Evolutionary conservation across 2,113 vertebrate species (phyloP).

Genomic region (Oreotragus oreotragus): DNA sequence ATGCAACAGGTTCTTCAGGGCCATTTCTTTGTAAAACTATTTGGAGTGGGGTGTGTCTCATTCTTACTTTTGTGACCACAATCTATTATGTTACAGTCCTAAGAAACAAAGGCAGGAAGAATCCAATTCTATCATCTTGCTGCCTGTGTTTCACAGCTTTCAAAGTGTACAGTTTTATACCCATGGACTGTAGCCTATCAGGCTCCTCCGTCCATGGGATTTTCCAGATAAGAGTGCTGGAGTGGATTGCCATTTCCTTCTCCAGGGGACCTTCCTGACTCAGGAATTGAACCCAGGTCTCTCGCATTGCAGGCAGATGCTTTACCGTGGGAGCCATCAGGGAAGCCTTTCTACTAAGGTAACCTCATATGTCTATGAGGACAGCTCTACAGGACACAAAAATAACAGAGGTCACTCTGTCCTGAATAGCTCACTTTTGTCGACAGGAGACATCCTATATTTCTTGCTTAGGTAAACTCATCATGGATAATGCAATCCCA

Average conservation of each 20-base stretch:
- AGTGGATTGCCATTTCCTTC: too few species aligned
- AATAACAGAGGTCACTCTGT: background rate
- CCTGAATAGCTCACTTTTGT: background rate
- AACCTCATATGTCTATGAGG: background rate
- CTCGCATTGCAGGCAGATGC: fast-evolving
- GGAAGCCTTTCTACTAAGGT: background rate
- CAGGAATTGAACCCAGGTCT: too few species aligned
- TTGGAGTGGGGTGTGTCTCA: background rate
- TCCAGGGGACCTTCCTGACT: too few species aligned
- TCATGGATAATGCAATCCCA: background rate
- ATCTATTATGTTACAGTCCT: background rate
- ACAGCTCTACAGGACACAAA: background rate
- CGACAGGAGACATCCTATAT: background rate
- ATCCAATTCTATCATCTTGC: background rate
- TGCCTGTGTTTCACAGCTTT: background rate
- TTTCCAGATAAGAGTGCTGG: too few species aligned
- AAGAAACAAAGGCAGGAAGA: background rate
- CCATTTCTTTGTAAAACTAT: background rate
- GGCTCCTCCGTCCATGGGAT: too few species aligned
- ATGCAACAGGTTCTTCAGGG: background rate
- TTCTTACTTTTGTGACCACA: background rate
- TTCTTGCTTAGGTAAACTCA: background rate
- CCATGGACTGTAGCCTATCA: too few species aligned
- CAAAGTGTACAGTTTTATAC: background rate
- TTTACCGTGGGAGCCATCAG: too few species aligned